Evolutionary conservation across 2,797 vertebrate species (phyloP), one percentile per base, ranked within the genome.

Genomic region (Sebastiscus albofasciatus): DNA sequence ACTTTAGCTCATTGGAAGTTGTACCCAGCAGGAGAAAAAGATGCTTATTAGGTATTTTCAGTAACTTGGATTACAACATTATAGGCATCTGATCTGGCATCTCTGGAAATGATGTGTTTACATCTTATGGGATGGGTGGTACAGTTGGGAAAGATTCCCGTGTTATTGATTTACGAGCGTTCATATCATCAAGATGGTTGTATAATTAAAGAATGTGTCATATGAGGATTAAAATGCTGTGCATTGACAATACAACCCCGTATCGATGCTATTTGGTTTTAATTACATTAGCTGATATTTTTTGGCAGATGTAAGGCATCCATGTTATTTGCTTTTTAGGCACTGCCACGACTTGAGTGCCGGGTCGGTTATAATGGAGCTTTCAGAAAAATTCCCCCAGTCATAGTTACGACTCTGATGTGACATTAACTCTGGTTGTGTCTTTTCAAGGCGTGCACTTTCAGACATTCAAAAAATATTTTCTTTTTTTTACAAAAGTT

Each of bases 1-100:
- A 42, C 9, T 39, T 31, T 54, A 33, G 20, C 39, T 71, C 33
- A 87, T 31, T 88, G 34, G 26, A 42, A 49, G 74, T 54, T 2
- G 29, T 7, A 65, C 34, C 2, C 71, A 72, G 64, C 72, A 68
- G 67, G 75, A 65, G 29, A 39, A 34, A 46, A 61, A 70, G 8
- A 59, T 27, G 72, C 65, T 64, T 34, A 69, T 46, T 46, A 14
- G 61, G 16, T 68, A 33, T 59, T 75, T 68, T 49, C 3, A 4
- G 9, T 79, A 54, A 22, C 66, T 65, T 60, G 22, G 16, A 55
- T 67, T 65, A 39, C 10, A 54, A 54, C 67, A 64, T 9, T 3
- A 9, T n/a, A 6, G 24, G 10, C 36, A 8, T 39, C 36, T 39
- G 12, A 14, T 39, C 36, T 39, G 36, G 36, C 36, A 39, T 39